A percentile compares a stretch with the other conserved stretches of the same genome.
These are phyloP conservation scores for Dysdera silvatica DNA, from an alignment of 1,140 invertebrate genomes.

Conservation along the genomic window DNA sequence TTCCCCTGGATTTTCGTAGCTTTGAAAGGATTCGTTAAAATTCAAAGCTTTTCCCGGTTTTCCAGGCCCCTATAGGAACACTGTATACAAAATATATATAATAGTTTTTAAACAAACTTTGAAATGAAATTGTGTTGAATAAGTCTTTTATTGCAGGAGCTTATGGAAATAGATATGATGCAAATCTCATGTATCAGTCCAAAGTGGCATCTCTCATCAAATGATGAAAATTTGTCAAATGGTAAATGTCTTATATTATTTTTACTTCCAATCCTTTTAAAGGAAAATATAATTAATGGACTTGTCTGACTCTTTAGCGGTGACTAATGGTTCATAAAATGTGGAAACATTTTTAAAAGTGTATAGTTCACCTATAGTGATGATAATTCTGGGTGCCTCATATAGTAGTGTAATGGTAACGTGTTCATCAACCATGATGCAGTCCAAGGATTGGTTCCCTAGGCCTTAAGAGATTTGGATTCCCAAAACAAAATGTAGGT, in stretches of 20 bases:
- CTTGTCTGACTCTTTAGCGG: too few species aligned
- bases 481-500: too few species aligned
- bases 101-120: background rate
- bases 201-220: conserved; percentile 22
- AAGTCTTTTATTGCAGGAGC: conserved; percentile 10
- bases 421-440: too few species aligned
- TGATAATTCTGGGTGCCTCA: too few species aligned
- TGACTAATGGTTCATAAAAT: too few species aligned
- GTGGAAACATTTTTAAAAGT: too few species aligned
- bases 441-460: too few species aligned
- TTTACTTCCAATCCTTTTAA: too few species aligned
- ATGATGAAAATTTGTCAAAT: conserved; percentile 19
- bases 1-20: background rate
- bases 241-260: background rate
- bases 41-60: background rate
- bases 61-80: background rate
- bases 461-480: too few species aligned
- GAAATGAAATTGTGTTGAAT: background rate
- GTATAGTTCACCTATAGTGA: too few species aligned
- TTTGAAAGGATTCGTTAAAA: background rate
- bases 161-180: conserved; percentile 18
- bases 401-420: too few species aligned
- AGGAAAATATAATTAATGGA: too few species aligned
- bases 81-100: background rate
- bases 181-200: conserved; percentile 28